Base-by-base conservation (phyloP, 2,888 invertebrate species). In the Pollenia labialis region DNA sequence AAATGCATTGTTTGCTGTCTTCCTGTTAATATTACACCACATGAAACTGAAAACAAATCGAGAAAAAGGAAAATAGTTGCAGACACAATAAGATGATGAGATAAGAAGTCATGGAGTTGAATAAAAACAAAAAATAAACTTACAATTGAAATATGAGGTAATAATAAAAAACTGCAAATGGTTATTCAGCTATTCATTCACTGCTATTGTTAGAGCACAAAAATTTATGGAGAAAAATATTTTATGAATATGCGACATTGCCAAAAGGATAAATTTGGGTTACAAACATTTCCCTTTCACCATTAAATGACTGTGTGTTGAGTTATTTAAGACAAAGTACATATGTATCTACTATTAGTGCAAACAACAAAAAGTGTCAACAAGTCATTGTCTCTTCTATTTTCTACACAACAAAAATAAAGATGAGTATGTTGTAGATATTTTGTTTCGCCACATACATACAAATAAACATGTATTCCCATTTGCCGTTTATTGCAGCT, bases 1-100 rank as follows among this genome's bases (percentile, higher is more conserved):
- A 69, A 46, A 66, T 60, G 32, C 60, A 48, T 74, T 82, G 42
- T 62, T 62, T 64, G 23, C 16, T 46, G 46, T 82, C 44, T 75
- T 82, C 60, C 68, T 81, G 66, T 42, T 12, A 66, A 44, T 75
- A 60, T 75, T 81, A 81, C 60, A 50, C 81, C 74, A 75, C 58
- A 52, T 52, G 60, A 75, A 58, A 44, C 18, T 32, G 68, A 75
- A 66, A 74, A 44, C 40, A 42, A 48, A 60, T 1, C 42, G 44
- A 68, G 40, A 69, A 42, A 62, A 74, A 54, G 46, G 62, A 64
- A 62, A 80, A 71, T 14, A 12, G 32, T 58, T 66, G 48, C n/a
- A 48, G 23, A 18, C 16, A 42, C 40, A n/a, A 23, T 11, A 42
- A 18, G 42, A 76, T 54, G 50, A 74, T 74, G 66, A 72, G 80